Percentiles rank a stretch among this genome's conserved stretches.
Conservation (phyloP, 2,888 invertebrate species). For the Thecocarcelia acutangulata region DNA sequence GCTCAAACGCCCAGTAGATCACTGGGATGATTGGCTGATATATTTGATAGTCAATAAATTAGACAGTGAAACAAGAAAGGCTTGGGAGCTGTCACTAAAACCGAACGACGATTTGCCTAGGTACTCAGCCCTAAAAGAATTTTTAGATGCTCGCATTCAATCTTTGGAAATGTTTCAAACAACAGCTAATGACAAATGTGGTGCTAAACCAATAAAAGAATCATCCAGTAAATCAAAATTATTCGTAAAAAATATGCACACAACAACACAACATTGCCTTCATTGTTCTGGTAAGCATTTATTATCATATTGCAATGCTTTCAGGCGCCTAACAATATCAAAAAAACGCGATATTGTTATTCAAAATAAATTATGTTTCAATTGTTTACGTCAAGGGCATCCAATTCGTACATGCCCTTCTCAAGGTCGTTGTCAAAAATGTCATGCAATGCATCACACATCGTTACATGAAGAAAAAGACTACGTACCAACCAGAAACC, state of each 20-base stretch:
- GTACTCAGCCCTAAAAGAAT: background rate
- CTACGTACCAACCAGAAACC: background rate
- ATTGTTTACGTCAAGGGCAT: too few relatives aligned
- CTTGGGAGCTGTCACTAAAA: too few relatives aligned
- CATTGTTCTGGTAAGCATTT: slow-evolving; percentile 15
- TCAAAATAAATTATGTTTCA: background rate
- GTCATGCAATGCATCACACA: too few relatives aligned
- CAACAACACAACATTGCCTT: slow-evolving; percentile 8
- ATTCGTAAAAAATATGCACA: too few relatives aligned
- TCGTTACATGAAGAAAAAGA: too few relatives aligned
- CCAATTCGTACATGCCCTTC: too few relatives aligned
- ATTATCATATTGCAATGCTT: slow-evolving; percentile 14
- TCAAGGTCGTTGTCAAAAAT: too few relatives aligned
- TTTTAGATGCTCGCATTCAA: slow-evolving; percentile 8
- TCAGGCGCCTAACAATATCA: too few relatives aligned
- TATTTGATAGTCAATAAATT: slow-evolving; percentile 7
- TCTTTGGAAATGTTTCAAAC: too few relatives aligned
- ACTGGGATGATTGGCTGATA: background rate
- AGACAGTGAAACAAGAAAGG: slow-evolving; percentile 11
- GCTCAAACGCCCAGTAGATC: background rate
- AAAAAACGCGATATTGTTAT: background rate
- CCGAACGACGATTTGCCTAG: background rate
- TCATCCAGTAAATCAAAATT: too few relatives aligned
- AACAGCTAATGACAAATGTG: too few relatives aligned
- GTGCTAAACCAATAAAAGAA: too few relatives aligned